Evolutionary conservation across 2,113 vertebrate species (phyloP), one percentile per base, ranked within the genome.

Genomic region (Crotalus horridus): DNA sequence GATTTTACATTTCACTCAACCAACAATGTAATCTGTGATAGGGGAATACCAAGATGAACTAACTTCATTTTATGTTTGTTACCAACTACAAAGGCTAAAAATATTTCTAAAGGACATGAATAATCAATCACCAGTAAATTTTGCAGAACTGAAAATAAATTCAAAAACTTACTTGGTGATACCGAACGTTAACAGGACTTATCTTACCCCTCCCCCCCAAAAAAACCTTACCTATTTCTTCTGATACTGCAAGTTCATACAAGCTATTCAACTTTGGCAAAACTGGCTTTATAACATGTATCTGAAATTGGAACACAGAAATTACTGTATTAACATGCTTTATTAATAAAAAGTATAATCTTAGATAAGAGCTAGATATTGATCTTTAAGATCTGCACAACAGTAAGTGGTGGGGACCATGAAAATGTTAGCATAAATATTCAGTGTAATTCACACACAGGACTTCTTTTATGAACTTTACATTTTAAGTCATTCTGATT

Each of bases 281-380:
- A 53, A 99, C 98, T 53, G 99, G 99, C 81, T 98, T 98, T 95
- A 99, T 98, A 8, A 99, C 98, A 6, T 99, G 99, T 94, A 99
- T 98, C 99, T 99, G 97, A 95, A 98, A 94, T 46, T 7, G 1
- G 93, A 96, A 92, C 94, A 24, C 15, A 94, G 15, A 74, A 1
- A 1, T 21, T n/a, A 94, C 0, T 0, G 23, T 69, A 93, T 81
- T 86, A 1, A 86, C 11, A 86, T 39, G 26, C 2, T 48, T 95
- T 92, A 0, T 91, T 93, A 90, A 89, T 3, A 0, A 61, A 94
- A 29, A 29, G 85, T 4, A 24, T 39, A 51, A 58, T 15, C 61
- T 46, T 5, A 61, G 0, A 87, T 89, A 51, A 1, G 0, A 43
- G 33, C 4, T 54, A 85, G 20, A 92, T 51, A 15, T 53, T 53